Base-by-base conservation (phyloP, 2,888 invertebrate genomes). In the Tuta absoluta region DNA sequence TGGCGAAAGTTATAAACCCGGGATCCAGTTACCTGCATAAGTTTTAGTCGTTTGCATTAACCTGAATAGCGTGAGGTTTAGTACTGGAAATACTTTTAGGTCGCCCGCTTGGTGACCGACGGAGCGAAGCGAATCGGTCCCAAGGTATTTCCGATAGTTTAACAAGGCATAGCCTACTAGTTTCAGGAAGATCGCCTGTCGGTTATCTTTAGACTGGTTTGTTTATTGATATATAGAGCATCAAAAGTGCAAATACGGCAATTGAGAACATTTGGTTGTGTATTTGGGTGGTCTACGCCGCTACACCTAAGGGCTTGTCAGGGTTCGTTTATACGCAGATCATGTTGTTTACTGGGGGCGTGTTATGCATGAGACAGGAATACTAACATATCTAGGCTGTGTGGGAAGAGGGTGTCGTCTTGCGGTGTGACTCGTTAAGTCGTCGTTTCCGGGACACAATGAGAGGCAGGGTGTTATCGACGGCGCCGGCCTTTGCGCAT, bases 401-500 rank as follows among this genome's bases (percentile, higher is more conserved):
- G 70, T 76, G 75, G 75, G 74, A 64, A 63, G 73, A 75, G 82
- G 80, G 82, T 84, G 82, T 83, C 80, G 83, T 85, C 84, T 86
- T 85, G 84, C 81, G 87, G 85, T 82, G 82, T 78, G 83, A 83
- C 82, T 89, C 80, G 88, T 87, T 86, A 86, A 89, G 84, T 85
- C 81, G 78, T 82, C 83, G 84, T 87, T 89, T 91, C 89, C 89
- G 89, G 87, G 85, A 79, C 86, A 85, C 86, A 85, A 81, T 81
- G 84, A 83, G 88, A 84, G 86, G 84, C 78, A 80, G 86, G 89
- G 86, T 86, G 88, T 80, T 89, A 89, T 90, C 84, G 89, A 88
- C 81, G 84, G 82, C 77, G 83, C 78, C 84, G 80, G 75, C 75
- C 72, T 71, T 76, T 85, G 89, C 91, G 91, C 91, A 88, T 88